Percentiles rank a stretch among this genome's conserved stretches.
These are phyloP conservation scores for Yoshiicerus persimilis DNA, from an alignment of 1,140 invertebrate species.

Conservation along the genomic window DNA sequence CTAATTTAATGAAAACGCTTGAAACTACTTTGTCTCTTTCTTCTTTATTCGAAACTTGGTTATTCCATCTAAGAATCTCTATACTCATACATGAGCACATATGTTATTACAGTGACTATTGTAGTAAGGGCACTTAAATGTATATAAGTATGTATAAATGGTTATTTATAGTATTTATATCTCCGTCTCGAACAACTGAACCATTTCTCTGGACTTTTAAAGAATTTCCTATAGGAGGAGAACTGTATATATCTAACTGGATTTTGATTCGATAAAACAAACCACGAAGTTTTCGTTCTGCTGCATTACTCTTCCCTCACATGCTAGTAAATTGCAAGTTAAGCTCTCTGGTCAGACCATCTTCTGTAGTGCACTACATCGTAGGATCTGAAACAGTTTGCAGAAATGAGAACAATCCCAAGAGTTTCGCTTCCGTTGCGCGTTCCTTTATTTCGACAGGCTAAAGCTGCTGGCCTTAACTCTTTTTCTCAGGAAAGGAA, in stretches of 20 bases:
- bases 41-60: background rate
- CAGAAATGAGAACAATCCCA: background rate
- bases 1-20: background rate
- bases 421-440: background rate
- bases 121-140: too few species aligned
- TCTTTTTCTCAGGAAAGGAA: background rate
- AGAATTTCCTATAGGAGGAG: background rate
- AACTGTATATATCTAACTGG: background rate
- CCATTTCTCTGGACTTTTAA: background rate
- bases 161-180: too few species aligned
- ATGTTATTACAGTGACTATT: too few species aligned
- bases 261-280: constrained; percentile 18
- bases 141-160: too few species aligned
- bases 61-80: background rate
- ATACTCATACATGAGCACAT: background rate
- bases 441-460: background rate
- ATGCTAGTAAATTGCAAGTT: constrained; percentile 5
- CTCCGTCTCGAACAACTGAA: background rate
- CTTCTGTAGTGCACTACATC: too few species aligned
- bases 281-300: background rate
- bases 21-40: background rate
- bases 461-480: background rate
- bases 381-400: background rate
- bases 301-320: background rate
- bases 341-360: background rate